Base-by-base conservation (phyloP, 2,113 vertebrate species). In the Dunckerocampus dactyliophorus region DNA sequence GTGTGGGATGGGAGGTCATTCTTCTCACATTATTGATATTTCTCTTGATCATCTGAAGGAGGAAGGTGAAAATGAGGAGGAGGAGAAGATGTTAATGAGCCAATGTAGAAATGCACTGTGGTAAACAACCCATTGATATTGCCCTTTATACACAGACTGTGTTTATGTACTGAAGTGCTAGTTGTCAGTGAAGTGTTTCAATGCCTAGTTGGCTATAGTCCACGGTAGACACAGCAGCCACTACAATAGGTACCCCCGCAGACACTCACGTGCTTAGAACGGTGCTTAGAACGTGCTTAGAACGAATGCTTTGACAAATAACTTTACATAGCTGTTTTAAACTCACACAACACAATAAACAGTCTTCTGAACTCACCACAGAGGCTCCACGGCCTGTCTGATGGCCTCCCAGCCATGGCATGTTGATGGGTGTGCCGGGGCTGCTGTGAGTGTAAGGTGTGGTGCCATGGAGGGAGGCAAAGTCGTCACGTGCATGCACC, bases 1-100 rank as follows among this genome's bases (percentile, higher is more conserved):
- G 90, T 13, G 94, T 95, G 82, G 96, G 97, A 88, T 99, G 96
- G 61, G 95, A 98, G 79, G 95, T 92, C 97, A 99, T 98, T 89
- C 96, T 94, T 89, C 97, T 91, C 70, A 98, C 95, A 16, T 99
- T 98, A 90, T 90, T 98, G 80, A 98, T 93, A 74, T 94, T 88
- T 81, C 96, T 93, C 82, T 97, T 98, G 85, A 97, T 95, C 92
- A 99, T 93, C 97, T 99, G 89, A 85, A 80, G 73, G 15, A 71
- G 46, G 45, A 46, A 69, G 56, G 53, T 14, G 50, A 75, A 56
- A 34, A 54, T 37, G 22, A 77, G 12, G 54, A 47, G 43, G 56
- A 64, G 17, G 49, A 46, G 39, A 48, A 57, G 13, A 59, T 42
- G 17, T 64, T 0, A 31, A 31, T 45, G 7, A 31, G 56, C 17